Conservation (phyloP, 2,888 invertebrate genomes). For the Noctua janthina region DNA sequence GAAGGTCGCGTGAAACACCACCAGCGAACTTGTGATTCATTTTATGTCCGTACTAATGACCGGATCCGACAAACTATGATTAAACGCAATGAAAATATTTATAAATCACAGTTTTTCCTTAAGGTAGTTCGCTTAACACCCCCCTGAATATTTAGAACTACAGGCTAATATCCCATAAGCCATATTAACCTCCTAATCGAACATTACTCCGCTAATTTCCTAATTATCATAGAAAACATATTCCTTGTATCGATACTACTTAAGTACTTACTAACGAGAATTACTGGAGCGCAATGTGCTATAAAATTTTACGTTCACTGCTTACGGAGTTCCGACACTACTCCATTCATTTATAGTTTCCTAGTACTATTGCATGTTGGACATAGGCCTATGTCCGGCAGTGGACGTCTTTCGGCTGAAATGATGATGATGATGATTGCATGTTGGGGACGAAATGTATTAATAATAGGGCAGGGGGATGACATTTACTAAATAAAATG, state of each 20-base stretch:
- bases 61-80: too few species aligned
- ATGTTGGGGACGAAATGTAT: neutral
- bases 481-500: neutral
- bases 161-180: neutral
- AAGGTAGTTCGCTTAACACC: neutral
- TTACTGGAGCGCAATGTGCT: constrained; percentile 10
- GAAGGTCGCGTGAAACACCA: too few species aligned
- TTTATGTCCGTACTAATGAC: too few species aligned
- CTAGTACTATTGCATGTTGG: constrained; percentile 18
- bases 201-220: neutral
- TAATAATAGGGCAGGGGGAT: neutral
- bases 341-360: constrained; percentile 32
- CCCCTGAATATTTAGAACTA: neutral
- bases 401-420: too few species aligned
- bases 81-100: neutral
- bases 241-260: constrained; percentile 10
- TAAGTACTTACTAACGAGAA: constrained; percentile 16
- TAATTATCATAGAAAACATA: constrained; percentile 13
- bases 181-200: constrained; percentile 8
- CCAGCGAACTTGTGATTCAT: too few species aligned
- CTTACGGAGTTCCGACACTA: constrained; percentile 5
- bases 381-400: too few species aligned
- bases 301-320: constrained; percentile 37
- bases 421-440: too few species aligned
- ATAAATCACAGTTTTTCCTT: neutral